phyloP scores from a whole-genome alignment of 2,113 vertebrate genomes.

The Xenopus borealis region DNA sequence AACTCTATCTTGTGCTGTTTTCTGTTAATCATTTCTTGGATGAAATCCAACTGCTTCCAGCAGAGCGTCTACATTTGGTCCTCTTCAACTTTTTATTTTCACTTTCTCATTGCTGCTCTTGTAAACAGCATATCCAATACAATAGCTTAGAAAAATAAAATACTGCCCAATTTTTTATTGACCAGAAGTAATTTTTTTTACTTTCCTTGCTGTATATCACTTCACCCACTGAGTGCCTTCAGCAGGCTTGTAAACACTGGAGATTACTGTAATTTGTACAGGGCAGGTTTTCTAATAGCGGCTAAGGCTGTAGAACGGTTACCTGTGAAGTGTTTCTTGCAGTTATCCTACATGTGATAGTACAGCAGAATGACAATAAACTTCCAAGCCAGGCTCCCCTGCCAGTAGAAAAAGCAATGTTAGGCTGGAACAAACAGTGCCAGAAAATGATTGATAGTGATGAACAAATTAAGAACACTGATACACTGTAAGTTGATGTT shows the following conservation, averaged over 20 bases:
- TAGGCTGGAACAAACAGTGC: neutral
- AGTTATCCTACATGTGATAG: neutral
- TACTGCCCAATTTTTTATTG: slow-evolving; percentile 29
- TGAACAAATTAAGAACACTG: neutral
- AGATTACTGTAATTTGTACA: slow-evolving; percentile 25
- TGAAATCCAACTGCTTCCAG: slow-evolving; percentile 25
- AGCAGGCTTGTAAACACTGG: slow-evolving; percentile 21
- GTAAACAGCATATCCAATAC: slow-evolving; percentile 27
- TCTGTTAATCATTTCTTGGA: slow-evolving; percentile 35
- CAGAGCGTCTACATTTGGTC: slow-evolving; percentile 13
- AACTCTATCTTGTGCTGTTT: slow-evolving; percentile 47
- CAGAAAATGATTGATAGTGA: neutral
- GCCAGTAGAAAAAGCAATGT: neutral
- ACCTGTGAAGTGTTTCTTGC: neutral
- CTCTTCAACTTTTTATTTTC: slow-evolving; percentile 17
- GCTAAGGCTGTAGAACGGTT: slow-evolving; percentile 4
- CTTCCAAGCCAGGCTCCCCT: neutral
- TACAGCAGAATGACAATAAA: neutral
- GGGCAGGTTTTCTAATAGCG: neutral
- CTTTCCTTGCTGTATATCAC: slow-evolving; percentile 17
- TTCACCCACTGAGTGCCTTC: slow-evolving; percentile 15
- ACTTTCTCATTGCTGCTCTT: slow-evolving; percentile 23
- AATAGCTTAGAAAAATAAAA: slow-evolving; percentile 18
- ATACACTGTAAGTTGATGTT: neutral
- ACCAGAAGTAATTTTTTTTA: slow-evolving; percentile 34